Conservation (phyloP, 2,797 vertebrate genomes). For the Smutsia temminckii region DNA sequence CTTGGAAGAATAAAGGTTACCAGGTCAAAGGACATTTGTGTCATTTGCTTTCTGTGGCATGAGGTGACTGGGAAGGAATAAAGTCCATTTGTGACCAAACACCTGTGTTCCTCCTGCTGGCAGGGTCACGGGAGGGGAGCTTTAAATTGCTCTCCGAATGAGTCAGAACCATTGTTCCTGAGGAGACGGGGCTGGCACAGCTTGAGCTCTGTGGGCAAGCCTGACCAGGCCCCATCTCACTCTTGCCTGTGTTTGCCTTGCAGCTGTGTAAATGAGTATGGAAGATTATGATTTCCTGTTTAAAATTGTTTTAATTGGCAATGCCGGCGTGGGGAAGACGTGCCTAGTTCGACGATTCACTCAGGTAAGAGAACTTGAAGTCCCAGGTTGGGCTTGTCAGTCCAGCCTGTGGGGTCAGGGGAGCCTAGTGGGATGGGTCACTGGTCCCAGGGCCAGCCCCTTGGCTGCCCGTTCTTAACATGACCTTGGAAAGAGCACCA, state of each 20-base stretch:
- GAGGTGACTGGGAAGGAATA: slow-evolving; percentile 66
- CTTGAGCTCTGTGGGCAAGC: not conserved
- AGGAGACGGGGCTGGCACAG: not conserved
- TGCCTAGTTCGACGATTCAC: slow-evolving; percentile 98
- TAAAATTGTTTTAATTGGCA: slow-evolving; percentile 99
- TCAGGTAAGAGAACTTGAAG: slow-evolving; percentile 90
- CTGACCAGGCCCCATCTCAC: slow-evolving; percentile 22
- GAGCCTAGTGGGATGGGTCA: not conserved
- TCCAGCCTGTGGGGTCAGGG: not conserved
- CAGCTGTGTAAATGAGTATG: slow-evolving; percentile 97
- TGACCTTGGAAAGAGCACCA: not conserved
- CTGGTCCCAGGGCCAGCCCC: not conserved
- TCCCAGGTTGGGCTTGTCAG: not conserved
- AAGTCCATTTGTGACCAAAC: slow-evolving; percentile 69
- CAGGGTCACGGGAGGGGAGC: not conserved
- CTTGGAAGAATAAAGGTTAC: slow-evolving; percentile 82
- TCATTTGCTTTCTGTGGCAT: not conserved
- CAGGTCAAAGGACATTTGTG: slow-evolving; percentile 43
- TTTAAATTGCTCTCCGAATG: slow-evolving; percentile 1
- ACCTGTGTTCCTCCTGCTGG: not conserved
- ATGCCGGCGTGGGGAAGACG: slow-evolving; percentile 98
- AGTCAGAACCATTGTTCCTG: not conserved
- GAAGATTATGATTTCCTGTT: slow-evolving; percentile 99
- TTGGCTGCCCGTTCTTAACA: not conserved
- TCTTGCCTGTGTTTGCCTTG: slow-evolving; percentile 67